Evolutionary conservation across 2,113 vertebrate species (phyloP), one percentile per base, ranked within the genome.

Genomic region (Anhinga anhinga): DNA sequence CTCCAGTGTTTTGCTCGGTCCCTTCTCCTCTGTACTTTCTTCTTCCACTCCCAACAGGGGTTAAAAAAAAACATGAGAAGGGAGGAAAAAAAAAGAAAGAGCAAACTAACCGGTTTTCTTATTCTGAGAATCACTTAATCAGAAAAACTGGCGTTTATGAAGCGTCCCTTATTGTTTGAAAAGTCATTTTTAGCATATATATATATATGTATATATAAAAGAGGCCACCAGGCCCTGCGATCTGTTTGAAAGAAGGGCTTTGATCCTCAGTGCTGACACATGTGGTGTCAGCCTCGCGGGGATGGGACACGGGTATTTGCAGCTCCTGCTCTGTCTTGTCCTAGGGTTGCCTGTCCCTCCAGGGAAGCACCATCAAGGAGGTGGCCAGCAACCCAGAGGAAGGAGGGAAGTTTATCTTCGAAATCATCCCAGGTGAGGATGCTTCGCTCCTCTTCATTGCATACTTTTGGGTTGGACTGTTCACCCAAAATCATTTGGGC

Each of bases 391-490:
- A 98, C 89, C 96, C 98, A 1, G 99, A 99, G 36, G 99, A 99
- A 55, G 98, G 97, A 4, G 99, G 98, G 53, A 99, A 99, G 76
- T 99, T 98, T 97, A 98, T 99, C 86, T 99, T 99, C 7, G 99
- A 99, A 96, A 98, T 99, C 84, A 97, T 98, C 90, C 99, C 99
- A 98, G 99, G 99, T 99, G 97, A 97, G 99, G 73, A 19, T 15
- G 23, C 36, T 61, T 53, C 52, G 0, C 82, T 32, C 32, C 23
- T 52, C 36, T 62, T n/a, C 2, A 2, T 20, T 13, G 8, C 36
- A 15, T 0, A 0, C 19, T 44, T 78, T 40, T n/a, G 47, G 61
- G 56, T 44, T 63, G 80, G 18, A 8, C 42, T 15, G 6, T 16
- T 26, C 38, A 30, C 62, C 56, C 56, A 0, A 10, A 32, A 32